These are phyloP conservation scores for Muntiacus reevesi DNA, from an alignment of 2,113 vertebrate species.

Conservation along the genomic window DNA sequence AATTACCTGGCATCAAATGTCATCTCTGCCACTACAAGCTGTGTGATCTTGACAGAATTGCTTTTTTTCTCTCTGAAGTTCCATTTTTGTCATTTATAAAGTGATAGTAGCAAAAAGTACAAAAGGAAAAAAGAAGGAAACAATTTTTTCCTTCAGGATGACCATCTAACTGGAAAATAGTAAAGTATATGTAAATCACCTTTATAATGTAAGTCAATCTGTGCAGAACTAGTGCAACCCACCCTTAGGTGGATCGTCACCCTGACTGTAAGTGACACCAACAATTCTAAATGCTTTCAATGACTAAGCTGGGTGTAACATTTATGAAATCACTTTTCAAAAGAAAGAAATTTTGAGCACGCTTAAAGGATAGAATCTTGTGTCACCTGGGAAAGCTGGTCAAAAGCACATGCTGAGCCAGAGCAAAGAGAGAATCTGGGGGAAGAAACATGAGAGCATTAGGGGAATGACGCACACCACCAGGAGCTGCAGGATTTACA, in stretches of 20 bases:
- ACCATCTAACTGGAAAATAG: not conserved
- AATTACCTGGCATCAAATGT: not conserved
- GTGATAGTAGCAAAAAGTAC: not conserved
- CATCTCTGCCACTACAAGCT: not conserved
- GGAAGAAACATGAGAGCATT: not conserved
- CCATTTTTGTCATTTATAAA: not conserved
- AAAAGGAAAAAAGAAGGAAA: not conserved
- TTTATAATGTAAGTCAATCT: not conserved
- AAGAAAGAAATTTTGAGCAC: not conserved
- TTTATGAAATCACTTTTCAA: not conserved
- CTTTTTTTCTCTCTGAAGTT: not conserved
- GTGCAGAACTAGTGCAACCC: not conserved
- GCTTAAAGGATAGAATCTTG: not conserved
- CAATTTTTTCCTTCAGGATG: not conserved
- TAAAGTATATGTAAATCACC: not conserved
- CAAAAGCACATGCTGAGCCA: not conserved
- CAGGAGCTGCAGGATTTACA: not conserved
- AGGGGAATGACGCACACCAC: not conserved
- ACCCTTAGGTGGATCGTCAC: not conserved
- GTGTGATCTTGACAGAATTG: not conserved
- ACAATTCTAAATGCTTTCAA: conserved; percentile 10
- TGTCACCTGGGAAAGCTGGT: not conserved
- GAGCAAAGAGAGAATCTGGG: not conserved
- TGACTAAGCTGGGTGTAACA: not conserved
- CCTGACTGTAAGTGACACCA: not conserved